Evolutionary conservation across 2,113 vertebrate species (phyloP).

Genomic region (Mustela lutreola): DNA sequence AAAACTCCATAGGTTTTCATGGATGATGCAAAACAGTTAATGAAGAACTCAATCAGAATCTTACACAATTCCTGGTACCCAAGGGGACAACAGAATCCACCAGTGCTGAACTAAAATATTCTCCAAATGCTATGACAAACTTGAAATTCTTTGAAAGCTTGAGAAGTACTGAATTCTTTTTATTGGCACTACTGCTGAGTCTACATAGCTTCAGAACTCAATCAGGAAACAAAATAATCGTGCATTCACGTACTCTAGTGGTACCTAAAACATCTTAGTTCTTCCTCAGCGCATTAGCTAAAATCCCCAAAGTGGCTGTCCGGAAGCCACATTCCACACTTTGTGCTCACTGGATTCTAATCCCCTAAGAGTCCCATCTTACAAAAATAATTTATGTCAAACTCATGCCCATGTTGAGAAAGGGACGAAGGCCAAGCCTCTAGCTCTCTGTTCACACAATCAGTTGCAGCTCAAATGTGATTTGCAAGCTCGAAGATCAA

Average conservation of each 20-base stretch:
- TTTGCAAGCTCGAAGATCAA: neutral
- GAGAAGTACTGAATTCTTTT: conserved; percentile 16
- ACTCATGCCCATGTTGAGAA: neutral
- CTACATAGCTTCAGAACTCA: neutral
- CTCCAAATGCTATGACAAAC: conserved; percentile 8
- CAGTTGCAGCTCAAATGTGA: neutral
- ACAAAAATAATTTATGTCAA: conserved; percentile 14
- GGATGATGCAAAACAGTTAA: neutral
- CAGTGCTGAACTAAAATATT: neutral
- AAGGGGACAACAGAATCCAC: neutral
- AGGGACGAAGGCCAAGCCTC: neutral
- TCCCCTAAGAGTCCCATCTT: neutral
- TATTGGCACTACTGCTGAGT: neutral
- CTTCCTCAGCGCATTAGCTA: conserved; percentile 21
- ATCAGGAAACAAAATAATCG: conserved; percentile 23
- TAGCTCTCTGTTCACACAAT: neutral
- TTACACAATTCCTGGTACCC: neutral
- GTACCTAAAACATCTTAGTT: neutral
- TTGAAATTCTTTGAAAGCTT: conserved; percentile 38
- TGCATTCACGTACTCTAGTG: neutral
- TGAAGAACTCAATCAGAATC: neutral
- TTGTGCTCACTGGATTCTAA: neutral
- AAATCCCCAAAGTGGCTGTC: neutral
- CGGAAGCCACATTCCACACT: neutral
- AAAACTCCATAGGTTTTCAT: neutral